Conservation (phyloP, 2,888 invertebrate genomes). For the Rambutsinella grinnellia region DNA sequence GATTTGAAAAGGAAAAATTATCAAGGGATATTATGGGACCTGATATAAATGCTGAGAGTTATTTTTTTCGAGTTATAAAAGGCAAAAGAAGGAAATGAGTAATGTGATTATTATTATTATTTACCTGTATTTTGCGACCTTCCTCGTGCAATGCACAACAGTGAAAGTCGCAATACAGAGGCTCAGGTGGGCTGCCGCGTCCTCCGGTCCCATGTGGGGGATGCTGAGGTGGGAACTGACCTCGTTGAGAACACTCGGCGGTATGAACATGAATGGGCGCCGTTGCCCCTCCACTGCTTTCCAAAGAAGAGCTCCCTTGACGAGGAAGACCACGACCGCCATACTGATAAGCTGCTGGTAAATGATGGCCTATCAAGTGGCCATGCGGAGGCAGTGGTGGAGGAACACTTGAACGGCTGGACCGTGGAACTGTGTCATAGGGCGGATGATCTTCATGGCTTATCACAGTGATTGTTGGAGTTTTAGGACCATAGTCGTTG, state of each 20-base stretch:
- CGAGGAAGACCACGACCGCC: slow-evolving; percentile 63
- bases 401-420: slow-evolving; percentile 70
- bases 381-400: slow-evolving; percentile 63
- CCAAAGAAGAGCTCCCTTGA: slow-evolving; percentile 76
- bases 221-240: slow-evolving; percentile 65
- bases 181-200: slow-evolving; percentile 70
- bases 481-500: slow-evolving; percentile 73
- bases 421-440: slow-evolving; percentile 68
- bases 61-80: too few species aligned
- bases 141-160: slow-evolving; percentile 95
- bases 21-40: too few species aligned
- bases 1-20: too few species aligned
- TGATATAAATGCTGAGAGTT: too few species aligned
- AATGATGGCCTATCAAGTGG: slow-evolving; percentile 54
- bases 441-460: slow-evolving; percentile 84
- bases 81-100: too few species aligned
- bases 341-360: slow-evolving; percentile 63
- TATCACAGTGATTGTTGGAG: slow-evolving; percentile 73
- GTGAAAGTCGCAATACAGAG: slow-evolving; percentile 93
- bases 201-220: slow-evolving; percentile 64
- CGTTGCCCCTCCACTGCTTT: slow-evolving; percentile 72
- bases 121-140: slow-evolving; percentile 86
- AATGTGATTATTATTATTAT: too few species aligned
- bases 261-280: slow-evolving; percentile 81
- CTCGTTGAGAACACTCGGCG: slow-evolving; percentile 75